Percentiles rank a stretch among this genome's conserved stretches.
These are phyloP conservation scores for Andrena hattorfiana DNA, from an alignment of 2,888 invertebrate genomes.

Conservation along the genomic window DNA sequence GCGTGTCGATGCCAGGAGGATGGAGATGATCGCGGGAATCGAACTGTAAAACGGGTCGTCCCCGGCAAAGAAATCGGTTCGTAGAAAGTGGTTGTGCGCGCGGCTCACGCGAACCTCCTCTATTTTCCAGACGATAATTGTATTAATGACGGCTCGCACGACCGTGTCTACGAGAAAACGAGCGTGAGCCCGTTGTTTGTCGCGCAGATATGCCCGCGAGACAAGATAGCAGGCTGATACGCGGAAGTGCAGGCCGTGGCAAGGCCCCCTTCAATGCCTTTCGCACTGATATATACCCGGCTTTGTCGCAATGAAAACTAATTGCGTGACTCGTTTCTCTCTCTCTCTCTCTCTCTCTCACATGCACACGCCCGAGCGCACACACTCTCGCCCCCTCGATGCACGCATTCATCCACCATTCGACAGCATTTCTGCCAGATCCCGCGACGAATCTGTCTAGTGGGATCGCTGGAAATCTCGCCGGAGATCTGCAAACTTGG, in stretches of 20 bases:
- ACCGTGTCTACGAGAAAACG: constrained; percentile 50
- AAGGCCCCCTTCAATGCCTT: constrained; percentile 83
- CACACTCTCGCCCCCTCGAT: background rate
- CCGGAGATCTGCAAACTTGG: no score
- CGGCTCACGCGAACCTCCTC: background rate
- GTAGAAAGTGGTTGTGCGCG: constrained; percentile 10
- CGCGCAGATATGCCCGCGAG: constrained; percentile 64
- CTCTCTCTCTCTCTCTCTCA: background rate
- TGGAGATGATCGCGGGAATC: no score
- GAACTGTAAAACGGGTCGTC: no score
- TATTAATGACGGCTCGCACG: constrained; percentile 66
- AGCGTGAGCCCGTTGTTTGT: constrained; percentile 58
- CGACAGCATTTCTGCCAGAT: background rate
- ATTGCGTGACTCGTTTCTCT: constrained; percentile 62
- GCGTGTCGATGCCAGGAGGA: background rate
- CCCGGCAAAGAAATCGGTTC: background rate
- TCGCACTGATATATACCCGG: constrained; percentile 74
- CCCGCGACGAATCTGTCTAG: no score
- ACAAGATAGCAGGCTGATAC: constrained; percentile 78
- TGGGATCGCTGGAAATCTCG: no score
- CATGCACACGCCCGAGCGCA: background rate
- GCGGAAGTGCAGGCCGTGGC: constrained; percentile 81
- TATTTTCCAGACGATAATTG: constrained; percentile 61
- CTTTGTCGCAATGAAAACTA: constrained; percentile 75
- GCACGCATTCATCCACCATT: background rate